Percentiles rank a stretch among this genome's conserved stretches.
These are phyloP conservation scores for Blera fallax DNA, from an alignment of 2,888 invertebrate genomes.

Conservation along the genomic window DNA sequence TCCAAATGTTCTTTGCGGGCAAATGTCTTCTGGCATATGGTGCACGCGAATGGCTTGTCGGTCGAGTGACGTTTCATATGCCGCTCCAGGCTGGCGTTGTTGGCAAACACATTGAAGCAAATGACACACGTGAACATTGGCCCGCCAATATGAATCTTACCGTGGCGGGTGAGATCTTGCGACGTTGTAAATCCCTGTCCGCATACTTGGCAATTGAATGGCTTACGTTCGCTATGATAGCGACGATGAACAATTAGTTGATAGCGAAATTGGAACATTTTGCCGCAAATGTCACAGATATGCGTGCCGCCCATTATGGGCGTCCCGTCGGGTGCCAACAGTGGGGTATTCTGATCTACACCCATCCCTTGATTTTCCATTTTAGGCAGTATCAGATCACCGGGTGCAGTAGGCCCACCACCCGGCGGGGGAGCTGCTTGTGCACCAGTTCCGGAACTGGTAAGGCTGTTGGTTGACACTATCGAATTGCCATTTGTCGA, in stretches of 20 bases:
- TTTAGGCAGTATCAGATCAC: constrained; percentile 80
- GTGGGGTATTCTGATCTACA: constrained; percentile 83
- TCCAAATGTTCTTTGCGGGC: constrained; percentile 93
- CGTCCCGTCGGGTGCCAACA: constrained; percentile 83
- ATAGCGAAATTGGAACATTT: constrained; percentile 93
- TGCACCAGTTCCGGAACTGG: constrained; percentile 49
- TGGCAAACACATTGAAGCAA: constrained; percentile 89
- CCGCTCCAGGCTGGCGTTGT: constrained; percentile 87
- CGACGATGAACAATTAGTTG: constrained; percentile 93
- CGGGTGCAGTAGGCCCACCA: constrained; percentile 67
- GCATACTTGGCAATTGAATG: constrained; percentile 91
- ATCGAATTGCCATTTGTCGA: constrained; percentile 64
- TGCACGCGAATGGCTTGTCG: constrained; percentile 92
- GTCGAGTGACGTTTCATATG: constrained; percentile 91
- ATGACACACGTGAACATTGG: constrained; percentile 89
- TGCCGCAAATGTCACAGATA: constrained; percentile 92
- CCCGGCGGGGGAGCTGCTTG: constrained; percentile 45
- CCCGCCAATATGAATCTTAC: constrained; percentile 92
- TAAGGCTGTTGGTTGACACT: constrained; percentile 72
- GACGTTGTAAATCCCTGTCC: constrained; percentile 92
- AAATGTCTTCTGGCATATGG: constrained; percentile 93
- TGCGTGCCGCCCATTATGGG: constrained; percentile 86
- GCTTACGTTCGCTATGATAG: constrained; percentile 93
- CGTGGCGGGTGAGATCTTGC: constrained; percentile 90
- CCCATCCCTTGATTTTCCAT: constrained; percentile 80